Evolutionary conservation across 2,113 vertebrate genomes (phyloP).

Genomic region (Sorex fumeus): DNA sequence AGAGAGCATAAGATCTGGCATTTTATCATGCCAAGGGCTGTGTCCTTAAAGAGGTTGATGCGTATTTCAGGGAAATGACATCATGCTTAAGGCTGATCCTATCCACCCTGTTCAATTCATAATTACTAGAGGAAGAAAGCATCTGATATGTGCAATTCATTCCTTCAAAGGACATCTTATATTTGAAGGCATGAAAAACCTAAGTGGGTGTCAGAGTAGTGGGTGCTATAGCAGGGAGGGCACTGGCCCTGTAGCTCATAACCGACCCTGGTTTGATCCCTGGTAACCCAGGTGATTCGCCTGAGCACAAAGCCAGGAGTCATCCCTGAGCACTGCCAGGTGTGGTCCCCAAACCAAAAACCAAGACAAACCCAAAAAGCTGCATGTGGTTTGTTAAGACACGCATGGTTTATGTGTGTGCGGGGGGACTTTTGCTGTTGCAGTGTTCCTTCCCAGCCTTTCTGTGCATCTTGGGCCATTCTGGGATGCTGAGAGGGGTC

Average conservation of each 20-base stretch:
- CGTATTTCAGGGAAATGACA: constrained; percentile 42
- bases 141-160: neutral
- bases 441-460: constrained; percentile 47
- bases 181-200: constrained; percentile 63
- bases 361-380: neutral
- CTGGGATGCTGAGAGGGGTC: neutral
- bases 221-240: too few relatives aligned
- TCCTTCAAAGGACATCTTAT: constrained; percentile 50
- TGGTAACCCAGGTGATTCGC: too few relatives aligned
- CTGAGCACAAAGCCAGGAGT: too few relatives aligned
- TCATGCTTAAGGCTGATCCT: constrained; percentile 56
- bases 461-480: constrained; percentile 2
- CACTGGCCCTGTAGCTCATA: too few relatives aligned
- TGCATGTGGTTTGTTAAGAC: neutral
- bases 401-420: neutral
- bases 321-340: too few relatives aligned
- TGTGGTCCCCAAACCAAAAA: too few relatives aligned
- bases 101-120: constrained; percentile 54
- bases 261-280: too few relatives aligned
- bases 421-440: constrained; percentile 49
- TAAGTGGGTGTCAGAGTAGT: neutral
- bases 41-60: neutral
- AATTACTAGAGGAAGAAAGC: constrained; percentile 58
- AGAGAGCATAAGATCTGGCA: constrained; percentile 7
- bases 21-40: neutral